Base-by-base conservation (phyloP, 1,140 invertebrate species). In the Pseudomyrmex gracilis region DNA sequence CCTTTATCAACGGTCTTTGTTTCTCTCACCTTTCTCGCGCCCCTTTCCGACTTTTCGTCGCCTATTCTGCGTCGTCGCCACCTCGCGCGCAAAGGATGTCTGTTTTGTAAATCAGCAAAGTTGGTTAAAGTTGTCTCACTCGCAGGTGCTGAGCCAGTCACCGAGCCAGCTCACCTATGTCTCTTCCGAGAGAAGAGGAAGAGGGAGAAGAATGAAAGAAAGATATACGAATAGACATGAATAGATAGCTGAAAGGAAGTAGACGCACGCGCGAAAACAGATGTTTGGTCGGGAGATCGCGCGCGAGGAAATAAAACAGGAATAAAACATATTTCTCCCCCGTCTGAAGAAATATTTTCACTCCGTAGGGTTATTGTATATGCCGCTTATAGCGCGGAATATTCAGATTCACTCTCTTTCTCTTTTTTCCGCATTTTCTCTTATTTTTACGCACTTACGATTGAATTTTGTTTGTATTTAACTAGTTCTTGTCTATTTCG, bases 61-160 rank as follows among this genome's bases (percentile, higher is more conserved):
- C 9, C 51, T 34, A 34, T 34, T n/a, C 24, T 51, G n/a, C 22
- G 43, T 20, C 47, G 55, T 61, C 51, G 66, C 53, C 22, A 45
- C 58, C 84, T 86, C 74, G 51, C 61, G 20, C 74, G 10, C 58
- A 58, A 66, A 74, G 73, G n/a, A 74, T 74, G 73, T 66, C 73
- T 67, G 82, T 87, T 76, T 89, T 84, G 85, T 87, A 88, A 90
- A 89, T 87, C 88, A 85, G 73, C 84, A 71, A 90, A 90, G 87
- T 90, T 83, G 84, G 73, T 67, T 73, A 73, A 77, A 88, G 86
- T 85, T 74, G 58, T 87, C 77, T 47, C 76, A 66, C 73, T 34
- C 34, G 34, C 34, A 34, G 34, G 66, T n/a, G 24, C 9, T 15
- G 57, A 74, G 60, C 43, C 64, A 78, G 68, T 57, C 64, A 24